Percentiles rank a stretch among this genome's conserved stretches.
These are phyloP conservation scores for Microcebus ravelobensis DNA, from an alignment of 2,113 vertebrate genomes.

Conservation along the genomic window DNA sequence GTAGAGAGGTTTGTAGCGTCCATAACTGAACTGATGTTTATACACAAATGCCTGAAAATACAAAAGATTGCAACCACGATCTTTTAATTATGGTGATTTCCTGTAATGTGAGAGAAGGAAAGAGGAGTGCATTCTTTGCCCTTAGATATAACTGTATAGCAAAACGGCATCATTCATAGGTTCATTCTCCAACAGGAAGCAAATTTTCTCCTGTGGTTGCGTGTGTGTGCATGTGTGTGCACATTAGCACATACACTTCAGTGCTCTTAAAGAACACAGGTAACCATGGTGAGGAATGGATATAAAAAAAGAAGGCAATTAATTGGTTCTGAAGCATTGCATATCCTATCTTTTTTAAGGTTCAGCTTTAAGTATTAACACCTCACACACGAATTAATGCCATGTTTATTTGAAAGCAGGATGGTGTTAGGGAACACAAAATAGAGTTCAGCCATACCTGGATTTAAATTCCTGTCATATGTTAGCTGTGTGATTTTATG, in stretches of 20 bases:
- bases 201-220: neutral
- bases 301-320: neutral
- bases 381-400: neutral
- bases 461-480: neutral
- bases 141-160: neutral
- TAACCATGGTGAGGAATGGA: neutral
- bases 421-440: neutral
- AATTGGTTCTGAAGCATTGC: neutral
- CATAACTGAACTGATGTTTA: neutral
- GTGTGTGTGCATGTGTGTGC: neutral
- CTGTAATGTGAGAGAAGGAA: neutral
- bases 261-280: neutral
- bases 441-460: neutral
- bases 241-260: neutral
- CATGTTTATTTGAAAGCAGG: neutral
- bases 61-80: neutral
- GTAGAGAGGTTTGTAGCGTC: neutral
- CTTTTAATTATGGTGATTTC: neutral
- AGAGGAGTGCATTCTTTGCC: neutral
- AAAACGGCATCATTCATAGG: neutral
- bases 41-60: neutral
- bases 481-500: neutral
- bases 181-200: neutral
- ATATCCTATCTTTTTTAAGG: neutral
- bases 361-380: neutral